Evolutionary conservation across 2,797 vertebrate species (phyloP).

Genomic region (Selene dorsalis): DNA sequence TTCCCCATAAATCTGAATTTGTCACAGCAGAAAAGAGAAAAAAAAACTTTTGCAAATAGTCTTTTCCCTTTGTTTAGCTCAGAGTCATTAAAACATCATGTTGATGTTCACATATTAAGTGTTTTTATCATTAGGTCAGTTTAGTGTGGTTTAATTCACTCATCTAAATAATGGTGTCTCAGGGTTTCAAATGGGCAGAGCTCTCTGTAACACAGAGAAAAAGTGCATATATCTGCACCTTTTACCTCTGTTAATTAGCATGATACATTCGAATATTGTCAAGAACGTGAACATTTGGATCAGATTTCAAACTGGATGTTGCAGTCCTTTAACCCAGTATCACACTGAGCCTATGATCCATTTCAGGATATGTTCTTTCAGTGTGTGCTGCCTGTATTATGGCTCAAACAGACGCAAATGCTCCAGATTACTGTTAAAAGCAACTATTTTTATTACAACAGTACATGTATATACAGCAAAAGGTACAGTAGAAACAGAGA

Average conservation of each 20-base stretch:
- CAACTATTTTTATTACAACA: constrained; percentile 86
- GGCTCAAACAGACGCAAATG: constrained; percentile 15
- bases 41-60: too few species aligned
- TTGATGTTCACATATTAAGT: too few species aligned
- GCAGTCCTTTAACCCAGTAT: background rate
- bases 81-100: too few species aligned
- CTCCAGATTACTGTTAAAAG: constrained; percentile 74
- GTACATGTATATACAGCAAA: constrained; percentile 87
- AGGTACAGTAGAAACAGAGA: constrained; percentile 81
- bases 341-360: background rate
- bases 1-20: too few species aligned
- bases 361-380: background rate
- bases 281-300: background rate
- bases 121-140: too few species aligned
- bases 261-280: too few species aligned
- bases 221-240: background rate
- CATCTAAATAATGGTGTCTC: too few species aligned
- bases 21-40: too few species aligned
- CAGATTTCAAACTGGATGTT: background rate
- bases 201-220: background rate
- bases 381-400: background rate
- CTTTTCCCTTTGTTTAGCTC: too few species aligned
- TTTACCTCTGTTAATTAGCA: background rate
- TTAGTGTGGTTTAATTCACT: too few species aligned
- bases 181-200: too few species aligned